Evolutionary conservation across 2,113 vertebrate species (phyloP).

Genomic region (Menura novaehollandiae): DNA sequence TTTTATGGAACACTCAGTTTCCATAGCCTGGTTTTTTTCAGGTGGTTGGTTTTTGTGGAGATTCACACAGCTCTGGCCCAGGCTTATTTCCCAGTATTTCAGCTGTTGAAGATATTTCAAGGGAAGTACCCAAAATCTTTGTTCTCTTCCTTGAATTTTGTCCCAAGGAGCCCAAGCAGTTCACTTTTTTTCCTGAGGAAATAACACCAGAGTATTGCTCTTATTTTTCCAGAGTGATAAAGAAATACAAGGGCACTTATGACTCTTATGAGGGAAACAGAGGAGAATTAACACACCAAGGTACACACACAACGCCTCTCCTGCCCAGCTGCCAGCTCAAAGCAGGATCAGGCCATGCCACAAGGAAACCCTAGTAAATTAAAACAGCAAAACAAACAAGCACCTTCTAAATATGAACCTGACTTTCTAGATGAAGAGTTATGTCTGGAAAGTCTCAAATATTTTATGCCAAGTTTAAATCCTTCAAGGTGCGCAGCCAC

Average conservation of each 20-base stretch:
- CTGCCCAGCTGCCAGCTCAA: neutral
- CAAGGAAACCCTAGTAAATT: neutral
- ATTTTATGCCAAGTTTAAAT: neutral
- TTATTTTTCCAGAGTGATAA: neutral
- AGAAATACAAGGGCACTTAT: neutral
- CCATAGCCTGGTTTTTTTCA: neutral
- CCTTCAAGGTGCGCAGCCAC: neutral
- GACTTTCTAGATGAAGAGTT: neutral
- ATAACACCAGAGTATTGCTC: neutral
- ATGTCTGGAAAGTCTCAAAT: neutral
- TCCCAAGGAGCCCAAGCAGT: neutral
- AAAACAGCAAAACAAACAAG: neutral
- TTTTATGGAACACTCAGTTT: neutral
- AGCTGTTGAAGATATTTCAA: neutral
- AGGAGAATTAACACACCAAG: neutral
- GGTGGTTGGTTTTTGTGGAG: neutral
- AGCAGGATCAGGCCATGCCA: neutral
- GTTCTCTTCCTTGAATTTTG: neutral
- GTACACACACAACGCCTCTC: neutral
- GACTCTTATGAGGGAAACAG: neutral
- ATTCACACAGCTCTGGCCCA: neutral
- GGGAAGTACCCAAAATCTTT: neutral
- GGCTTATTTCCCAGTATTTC: neutral
- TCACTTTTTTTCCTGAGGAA: neutral
- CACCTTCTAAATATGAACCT: neutral